Evolutionary conservation across 2,888 invertebrate genomes (phyloP), one percentile per base, ranked within the genome.

Genomic region (Lasioglossum vierecki): DNA sequence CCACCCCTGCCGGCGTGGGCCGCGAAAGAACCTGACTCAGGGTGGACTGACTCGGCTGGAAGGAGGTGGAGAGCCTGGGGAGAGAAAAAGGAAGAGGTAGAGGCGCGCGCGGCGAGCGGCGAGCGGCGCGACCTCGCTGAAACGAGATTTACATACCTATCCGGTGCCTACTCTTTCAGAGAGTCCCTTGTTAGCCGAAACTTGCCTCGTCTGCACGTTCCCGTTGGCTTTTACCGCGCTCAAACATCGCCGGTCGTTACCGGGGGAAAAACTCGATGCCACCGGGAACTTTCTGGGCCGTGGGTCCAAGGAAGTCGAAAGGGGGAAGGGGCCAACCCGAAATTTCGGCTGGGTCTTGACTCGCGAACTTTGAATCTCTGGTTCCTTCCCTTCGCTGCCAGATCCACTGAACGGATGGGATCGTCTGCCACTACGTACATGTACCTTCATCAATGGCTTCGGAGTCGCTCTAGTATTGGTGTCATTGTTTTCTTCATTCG

Each of bases 141-240:
- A 90, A 90, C 88, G 90, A 91, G 92, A 92, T 92, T 92, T 92
- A 92, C 92, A 92, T 92, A 92, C 92, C 91, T 90, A 90, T 84
- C 90, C 89, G 85, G 86, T 85, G 83, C 89, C 90, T 89, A 85
- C 88, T 89, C 90, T 91, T 88, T 86, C 86, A 89, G 89, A 86
- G 89, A 90, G 88, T 79, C 92, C 92, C 94, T 93, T 93, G 94
- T 94, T 93, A 94, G 92, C 89, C 92, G 87, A 93, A 93, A 94
- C 92, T 94, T 94, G 92, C 94, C 89, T 91, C 92, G 92, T 93
- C 92, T 91, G 92, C 92, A 90, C 87, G 91, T 91, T 92, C 89
- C 89, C 85, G 91, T 90, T 89, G 91, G 91, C 92, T 92, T 91
- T 93, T 90, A 90, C 90, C 91, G 88, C 88, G 91, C 89, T 93